These are phyloP conservation scores for Sciurus carolinensis DNA, from an alignment of 2,797 vertebrate species.

Conservation along the genomic window DNA sequence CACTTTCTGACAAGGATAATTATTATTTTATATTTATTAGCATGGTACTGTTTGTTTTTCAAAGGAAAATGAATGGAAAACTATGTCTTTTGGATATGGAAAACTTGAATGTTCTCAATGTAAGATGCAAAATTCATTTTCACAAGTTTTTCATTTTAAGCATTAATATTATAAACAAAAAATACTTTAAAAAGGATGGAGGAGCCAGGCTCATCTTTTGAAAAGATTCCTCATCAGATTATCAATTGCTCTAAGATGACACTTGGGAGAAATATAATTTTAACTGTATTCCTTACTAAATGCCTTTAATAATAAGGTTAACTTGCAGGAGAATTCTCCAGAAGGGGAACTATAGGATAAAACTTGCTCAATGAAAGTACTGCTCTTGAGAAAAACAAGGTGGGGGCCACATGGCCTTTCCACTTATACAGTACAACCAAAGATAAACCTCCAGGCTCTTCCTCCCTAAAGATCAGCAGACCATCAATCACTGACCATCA, in stretches of 20 bases:
- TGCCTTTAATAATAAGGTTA: not conserved
- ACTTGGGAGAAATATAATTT: not conserved
- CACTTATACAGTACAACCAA: not conserved
- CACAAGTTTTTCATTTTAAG: slow-evolving; percentile 34
- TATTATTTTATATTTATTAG: slow-evolving; percentile 3
- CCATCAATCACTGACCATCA: not conserved
- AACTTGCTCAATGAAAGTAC: not conserved
- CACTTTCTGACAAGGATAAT: not conserved
- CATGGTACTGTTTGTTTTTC: not conserved
- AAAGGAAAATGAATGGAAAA: slow-evolving; percentile 31
- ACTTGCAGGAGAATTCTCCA: not conserved
- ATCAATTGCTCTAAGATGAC: not conserved
- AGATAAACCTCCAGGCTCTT: not conserved
- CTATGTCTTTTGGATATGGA: not conserved
- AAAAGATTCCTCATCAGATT: not conserved
- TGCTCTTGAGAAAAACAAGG: not conserved
- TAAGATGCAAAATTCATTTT: slow-evolving; percentile 35
- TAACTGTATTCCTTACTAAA: not conserved
- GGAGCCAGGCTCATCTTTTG: not conserved
- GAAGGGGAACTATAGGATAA: not conserved
- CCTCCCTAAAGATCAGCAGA: not conserved
- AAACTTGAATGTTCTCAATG: not conserved
- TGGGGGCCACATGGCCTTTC: not conserved
- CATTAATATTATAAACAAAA: not conserved
- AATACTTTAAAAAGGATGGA: not conserved